Base-by-base conservation (phyloP, 2,797 vertebrate species). In the Psittacula derbiana region DNA sequence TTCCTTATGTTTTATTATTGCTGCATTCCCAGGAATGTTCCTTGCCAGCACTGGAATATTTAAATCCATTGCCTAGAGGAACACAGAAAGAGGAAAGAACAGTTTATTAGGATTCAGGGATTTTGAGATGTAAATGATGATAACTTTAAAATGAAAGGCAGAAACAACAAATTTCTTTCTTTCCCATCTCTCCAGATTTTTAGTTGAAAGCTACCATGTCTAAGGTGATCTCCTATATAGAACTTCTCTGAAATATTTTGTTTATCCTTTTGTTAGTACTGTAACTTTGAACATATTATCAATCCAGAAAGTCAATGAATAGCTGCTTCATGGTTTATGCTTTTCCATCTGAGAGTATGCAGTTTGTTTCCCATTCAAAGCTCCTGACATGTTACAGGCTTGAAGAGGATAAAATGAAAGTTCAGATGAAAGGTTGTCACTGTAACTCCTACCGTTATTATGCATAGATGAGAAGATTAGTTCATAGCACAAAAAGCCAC, bases 1-100 rank as follows among this genome's bases (percentile, higher is more conserved):
- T 49, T 98, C 94, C 81, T 97, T 97, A 9, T 99, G 99, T 12
- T 93, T 91, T 70, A 99, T 97, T 76, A 99, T 90, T 2, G 99
- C 98, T 19, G 98, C 98, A 6, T 99, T 99, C 79, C 99, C 99
- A 2, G 99, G 98, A 86, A 99, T 98, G 96, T 99, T 96, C 91
- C 99, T 98, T n/a, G 98, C 99, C 97, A 99, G 89, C 79, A 99
- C 99, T 0, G 99, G 99, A 2, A 99, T 95, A 4, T 97, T 97
- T 61, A 99, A 97, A 95, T 99, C 98, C 99, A 99, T 99, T 19
- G 99, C 99, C 99, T 99, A 84, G n/a, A 60, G 64, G 21, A 57
- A 88, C 6, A 28, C 0, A 5, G 20, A 12, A 50, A 74, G 53
- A n/a, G 38, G 18, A 57, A 76, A 53, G 7, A 55, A 27, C 3